phyloP scores from a whole-genome alignment of 2,888 invertebrate genomes.

The Masnerella sp. region DNA sequence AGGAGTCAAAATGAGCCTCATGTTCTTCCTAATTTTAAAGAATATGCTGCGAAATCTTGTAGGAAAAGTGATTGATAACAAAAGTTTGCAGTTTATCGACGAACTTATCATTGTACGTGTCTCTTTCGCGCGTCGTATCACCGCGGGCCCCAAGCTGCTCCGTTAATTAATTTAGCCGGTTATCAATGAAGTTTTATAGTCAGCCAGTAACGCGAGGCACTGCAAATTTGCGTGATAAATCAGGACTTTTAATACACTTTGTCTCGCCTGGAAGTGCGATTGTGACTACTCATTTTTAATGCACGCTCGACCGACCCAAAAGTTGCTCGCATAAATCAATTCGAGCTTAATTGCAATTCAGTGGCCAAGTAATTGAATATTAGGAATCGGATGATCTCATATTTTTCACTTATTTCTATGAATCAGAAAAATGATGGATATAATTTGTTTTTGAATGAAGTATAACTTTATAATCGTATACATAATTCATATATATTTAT shows the following conservation, averaged over 20 bases:
- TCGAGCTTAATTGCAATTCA: no score
- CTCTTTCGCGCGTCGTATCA: conserved; percentile 55
- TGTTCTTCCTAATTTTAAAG: no score
- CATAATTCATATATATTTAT: no score
- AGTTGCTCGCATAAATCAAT: no score
- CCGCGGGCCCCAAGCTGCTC: conserved; percentile 62
- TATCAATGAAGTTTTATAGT: conserved; percentile 67
- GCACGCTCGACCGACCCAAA: conserved; percentile 4
- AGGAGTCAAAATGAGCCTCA: no score
- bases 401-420: no score
- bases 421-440: no score
- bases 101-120: conserved; percentile 66
- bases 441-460: no score
- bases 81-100: conserved; percentile 68
- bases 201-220: conserved; percentile 36
- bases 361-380: no score
- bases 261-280: conserved; percentile 22
- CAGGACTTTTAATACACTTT: conserved; percentile 48
- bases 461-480: no score
- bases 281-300: conserved; percentile 28
- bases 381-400: no score
- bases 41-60: no score
- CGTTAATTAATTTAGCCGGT: conserved; percentile 71
- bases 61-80: conserved; percentile 66
- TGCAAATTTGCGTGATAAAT: conserved; percentile 54